These are phyloP conservation scores for Apotomis capreana DNA, from an alignment of 2,888 invertebrate genomes.

Conservation along the genomic window DNA sequence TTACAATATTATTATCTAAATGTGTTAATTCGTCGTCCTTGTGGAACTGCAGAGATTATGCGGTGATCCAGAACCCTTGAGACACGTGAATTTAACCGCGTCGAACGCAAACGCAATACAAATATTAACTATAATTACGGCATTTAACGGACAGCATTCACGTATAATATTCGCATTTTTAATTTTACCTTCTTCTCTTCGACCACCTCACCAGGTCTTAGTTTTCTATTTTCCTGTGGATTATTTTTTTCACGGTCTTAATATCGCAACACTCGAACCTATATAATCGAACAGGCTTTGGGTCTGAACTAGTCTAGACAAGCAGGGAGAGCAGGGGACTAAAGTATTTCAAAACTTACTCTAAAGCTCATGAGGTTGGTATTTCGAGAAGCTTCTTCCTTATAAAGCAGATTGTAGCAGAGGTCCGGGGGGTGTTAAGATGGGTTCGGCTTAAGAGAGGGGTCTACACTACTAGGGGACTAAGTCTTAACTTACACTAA, in stretches of 20 bases:
- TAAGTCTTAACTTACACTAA: conserved; percentile 49
- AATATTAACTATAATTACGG: conserved; percentile 76
- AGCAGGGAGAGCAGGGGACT: conserved; percentile 74
- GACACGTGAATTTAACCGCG: conserved; percentile 66
- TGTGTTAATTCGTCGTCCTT: background rate
- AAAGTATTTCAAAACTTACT: conserved; percentile 64
- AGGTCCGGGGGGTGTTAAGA: conserved; percentile 67
- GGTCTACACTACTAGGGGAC: conserved; percentile 68
- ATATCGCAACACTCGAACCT: conserved; percentile 64
- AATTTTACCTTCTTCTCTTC: conserved; percentile 96
- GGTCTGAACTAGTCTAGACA: conserved; percentile 64
- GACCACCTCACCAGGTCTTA: conserved; percentile 96
- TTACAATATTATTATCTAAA: too few species aligned
- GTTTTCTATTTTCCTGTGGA: conserved; percentile 93
- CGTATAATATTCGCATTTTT: conserved; percentile 70
- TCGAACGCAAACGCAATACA: conserved; percentile 76
- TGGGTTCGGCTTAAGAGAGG: conserved; percentile 82
- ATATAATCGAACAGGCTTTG: conserved; percentile 60
- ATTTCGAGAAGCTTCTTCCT: conserved; percentile 67
- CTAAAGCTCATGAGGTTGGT: conserved; percentile 59
- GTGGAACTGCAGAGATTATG: conserved; percentile 50
- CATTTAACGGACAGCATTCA: conserved; percentile 81
- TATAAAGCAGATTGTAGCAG: conserved; percentile 64
- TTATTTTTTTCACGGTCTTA: conserved; percentile 80
- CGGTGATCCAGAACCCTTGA: conserved; percentile 68